Evolutionary conservation across 92 coral and sea anemone species (phyloP).

Genomic region (Hydrozoanthus gracilis): DNA sequence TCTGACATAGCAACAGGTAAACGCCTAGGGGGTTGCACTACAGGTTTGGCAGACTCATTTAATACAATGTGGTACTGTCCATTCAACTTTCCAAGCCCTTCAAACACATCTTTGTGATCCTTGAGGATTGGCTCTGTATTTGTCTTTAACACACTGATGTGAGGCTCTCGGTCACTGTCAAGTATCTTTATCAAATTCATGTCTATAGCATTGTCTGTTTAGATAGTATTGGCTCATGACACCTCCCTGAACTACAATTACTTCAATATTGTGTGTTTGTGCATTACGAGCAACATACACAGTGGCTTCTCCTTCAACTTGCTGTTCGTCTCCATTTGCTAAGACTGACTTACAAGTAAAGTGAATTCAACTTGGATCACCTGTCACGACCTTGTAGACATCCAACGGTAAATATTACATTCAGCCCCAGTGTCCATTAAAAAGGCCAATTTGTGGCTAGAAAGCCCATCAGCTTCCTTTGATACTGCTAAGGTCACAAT

Average conservation of each 20-base stretch:
- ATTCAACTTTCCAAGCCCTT: constrained; percentile 43
- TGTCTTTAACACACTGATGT: constrained; percentile 1
- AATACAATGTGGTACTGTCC: constrained; percentile 49
- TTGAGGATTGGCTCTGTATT: background rate
- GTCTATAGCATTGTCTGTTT: constrained; percentile 62
- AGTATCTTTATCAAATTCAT: constrained; percentile 63
- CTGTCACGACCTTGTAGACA: constrained; percentile 41
- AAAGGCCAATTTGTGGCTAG: constrained; percentile 30
- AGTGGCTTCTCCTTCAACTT: constrained; percentile 53
- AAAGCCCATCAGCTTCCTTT: constrained; percentile 23
- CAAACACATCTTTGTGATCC: constrained; percentile 38
- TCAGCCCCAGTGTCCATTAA: constrained; percentile 53
- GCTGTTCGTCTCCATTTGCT: constrained; percentile 65
- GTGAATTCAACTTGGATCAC: constrained; percentile 48
- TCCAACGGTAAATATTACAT: constrained; percentile 40
- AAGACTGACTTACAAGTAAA: constrained; percentile 56
- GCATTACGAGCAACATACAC: constrained; percentile 40
- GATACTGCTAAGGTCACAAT: constrained; percentile 44
- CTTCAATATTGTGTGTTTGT: constrained; percentile 51
- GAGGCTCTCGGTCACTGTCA: constrained; percentile 44
- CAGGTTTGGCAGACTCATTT: constrained; percentile 33
- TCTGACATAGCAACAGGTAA: no score
- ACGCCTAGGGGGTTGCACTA: background rate
- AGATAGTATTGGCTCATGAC: constrained; percentile 59
- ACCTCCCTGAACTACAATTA: constrained; percentile 48